Evolutionary conservation across 2,113 vertebrate species (phyloP), one percentile per base, ranked within the genome.

Genomic region (Apaloderma vittatum): DNA sequence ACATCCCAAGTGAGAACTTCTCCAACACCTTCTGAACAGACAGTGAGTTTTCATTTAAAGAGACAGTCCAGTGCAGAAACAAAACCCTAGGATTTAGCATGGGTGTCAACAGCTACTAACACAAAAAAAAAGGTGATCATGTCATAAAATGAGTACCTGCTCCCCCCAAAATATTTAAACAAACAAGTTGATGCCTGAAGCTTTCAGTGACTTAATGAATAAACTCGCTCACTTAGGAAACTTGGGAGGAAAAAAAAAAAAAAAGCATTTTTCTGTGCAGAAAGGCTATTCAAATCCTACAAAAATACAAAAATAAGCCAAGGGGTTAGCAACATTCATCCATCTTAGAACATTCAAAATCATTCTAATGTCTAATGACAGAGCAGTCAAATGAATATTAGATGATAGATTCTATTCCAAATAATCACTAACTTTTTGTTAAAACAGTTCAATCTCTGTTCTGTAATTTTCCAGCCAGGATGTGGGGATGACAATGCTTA

Each of bases 1-100:
- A 92, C 81, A 96, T 97, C 97, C 96, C 95, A 59, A 83, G 89
- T 62, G 90, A 98, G 95, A 97, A 96, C 95, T 95, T 97, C 97
- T 90, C 95, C 94, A 97, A 92, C 95, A 97, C 61, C 71, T 93
- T 72, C 82, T 15, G 30, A 97, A 94, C 68, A 97, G 92, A 76
- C 30, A 97, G 14, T 2, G 32, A 94, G 81, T 82, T 89, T 80
- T 88, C 30, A 45, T 83, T 98, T 98, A 97, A 97, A 97, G 76
- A 90, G 19, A 66, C 70, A 86, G 84, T 24, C 43, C 45, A 24
- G n/a, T 9, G 24, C 37, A 63, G 68, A 95, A 95, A 94, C 43
- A 92, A 86, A 91, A 85, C 18, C 37, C 65, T 48, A 55, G 13
- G 9, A 81, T 81, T 80, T 62, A 75, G 12, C 49, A 57, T 1